phyloP scores from a whole-genome alignment of 2,113 vertebrate species.

The Ptilonorhynchus violaceus region DNA sequence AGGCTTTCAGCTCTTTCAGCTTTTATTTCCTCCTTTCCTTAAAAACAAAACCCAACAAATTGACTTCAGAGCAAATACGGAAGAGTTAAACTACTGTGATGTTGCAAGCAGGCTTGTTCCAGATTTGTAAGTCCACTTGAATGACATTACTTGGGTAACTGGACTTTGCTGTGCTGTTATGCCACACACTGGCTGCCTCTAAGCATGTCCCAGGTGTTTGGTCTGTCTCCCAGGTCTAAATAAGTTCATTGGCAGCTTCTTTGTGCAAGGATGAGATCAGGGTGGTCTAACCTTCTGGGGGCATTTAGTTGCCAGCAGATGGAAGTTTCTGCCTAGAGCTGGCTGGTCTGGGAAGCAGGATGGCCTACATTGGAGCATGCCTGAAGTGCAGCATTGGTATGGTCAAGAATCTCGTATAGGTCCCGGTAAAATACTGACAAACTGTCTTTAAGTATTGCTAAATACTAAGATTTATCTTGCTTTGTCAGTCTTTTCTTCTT shows the following conservation, averaged over 20 bases:
- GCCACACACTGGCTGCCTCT: neutral
- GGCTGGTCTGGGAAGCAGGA: neutral
- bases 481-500: neutral
- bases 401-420: neutral
- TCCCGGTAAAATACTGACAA: neutral
- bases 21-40: neutral
- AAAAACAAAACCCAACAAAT: neutral
- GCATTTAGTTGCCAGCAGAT: neutral
- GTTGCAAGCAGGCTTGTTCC: neutral
- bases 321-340: neutral
- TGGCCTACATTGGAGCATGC: neutral
- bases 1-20: neutral
- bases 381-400: neutral
- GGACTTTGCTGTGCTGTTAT: neutral
- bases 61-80: neutral
- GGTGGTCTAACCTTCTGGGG: neutral
- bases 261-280: rapidly evolving
- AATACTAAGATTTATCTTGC: neutral
- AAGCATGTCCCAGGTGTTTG: rapidly evolving
- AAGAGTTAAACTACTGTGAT: neutral
- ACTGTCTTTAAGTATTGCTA: neutral
- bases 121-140: neutral
- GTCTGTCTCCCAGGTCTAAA: neutral
- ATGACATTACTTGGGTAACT: neutral
- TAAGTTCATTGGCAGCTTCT: neutral